phyloP scores from a whole-genome alignment of 1,140 invertebrate genomes.

The Tribolium castaneum region DNA sequence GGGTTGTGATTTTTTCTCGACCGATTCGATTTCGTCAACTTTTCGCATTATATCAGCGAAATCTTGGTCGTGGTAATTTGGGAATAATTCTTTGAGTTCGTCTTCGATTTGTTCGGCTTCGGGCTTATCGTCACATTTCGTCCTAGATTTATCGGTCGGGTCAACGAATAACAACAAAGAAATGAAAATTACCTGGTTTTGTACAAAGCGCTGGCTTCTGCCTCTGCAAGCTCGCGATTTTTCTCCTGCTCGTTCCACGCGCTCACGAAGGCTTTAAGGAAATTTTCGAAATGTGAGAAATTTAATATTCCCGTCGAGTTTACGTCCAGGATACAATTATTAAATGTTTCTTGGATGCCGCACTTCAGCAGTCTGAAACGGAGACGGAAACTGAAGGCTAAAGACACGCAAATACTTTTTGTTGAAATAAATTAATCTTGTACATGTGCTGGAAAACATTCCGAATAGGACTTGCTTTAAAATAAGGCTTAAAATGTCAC shows the following conservation, averaged over 20 bases:
- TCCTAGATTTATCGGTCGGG: constrained; percentile 60
- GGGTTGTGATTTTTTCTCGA: constrained; percentile 52
- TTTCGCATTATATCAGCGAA: constrained; percentile 70
- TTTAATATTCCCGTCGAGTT: constrained; percentile 61
- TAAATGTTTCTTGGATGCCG: constrained; percentile 74
- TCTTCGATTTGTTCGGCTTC: constrained; percentile 80
- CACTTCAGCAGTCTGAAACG: constrained; percentile 71
- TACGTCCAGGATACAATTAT: constrained; percentile 66
- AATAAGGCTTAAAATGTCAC: too few relatives aligned
- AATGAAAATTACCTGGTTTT: constrained; percentile 72
- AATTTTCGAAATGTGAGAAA: constrained; percentile 67
- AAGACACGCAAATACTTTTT: too few relatives aligned
- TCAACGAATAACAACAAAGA: not conserved
- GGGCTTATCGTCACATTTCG: constrained; percentile 71
- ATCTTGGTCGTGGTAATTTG: constrained; percentile 77
- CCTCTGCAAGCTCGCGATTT: constrained; percentile 73
- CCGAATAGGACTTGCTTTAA: too few relatives aligned
- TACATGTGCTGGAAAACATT: too few relatives aligned
- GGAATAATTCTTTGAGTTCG: constrained; percentile 82
- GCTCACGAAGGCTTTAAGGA: constrained; percentile 72
- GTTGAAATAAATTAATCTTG: too few relatives aligned
- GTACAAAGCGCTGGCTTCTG: constrained; percentile 85
- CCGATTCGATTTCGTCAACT: constrained; percentile 49
- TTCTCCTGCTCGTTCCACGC: constrained; percentile 83
- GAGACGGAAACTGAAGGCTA: too few relatives aligned